phyloP scores from a whole-genome alignment of 2,888 invertebrate genomes.

The Zaprionus lineosus region DNA sequence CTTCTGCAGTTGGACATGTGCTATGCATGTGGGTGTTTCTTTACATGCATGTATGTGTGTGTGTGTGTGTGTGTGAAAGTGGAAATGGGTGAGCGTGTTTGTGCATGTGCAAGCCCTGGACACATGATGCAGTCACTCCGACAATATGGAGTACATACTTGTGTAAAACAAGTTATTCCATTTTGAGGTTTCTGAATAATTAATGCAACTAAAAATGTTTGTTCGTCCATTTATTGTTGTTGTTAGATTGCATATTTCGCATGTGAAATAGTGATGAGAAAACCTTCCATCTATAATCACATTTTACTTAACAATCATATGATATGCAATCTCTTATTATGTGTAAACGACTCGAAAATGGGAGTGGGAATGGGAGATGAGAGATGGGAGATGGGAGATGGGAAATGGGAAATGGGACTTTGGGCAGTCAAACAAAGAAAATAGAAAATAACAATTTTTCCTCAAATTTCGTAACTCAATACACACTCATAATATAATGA shows the following conservation, averaged over 20 bases:
- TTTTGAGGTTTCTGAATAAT: slow-evolving; percentile 74
- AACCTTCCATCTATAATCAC: neutral
- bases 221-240: slow-evolving; percentile 52
- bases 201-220: slow-evolving; percentile 72
- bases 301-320: slow-evolving; percentile 15
- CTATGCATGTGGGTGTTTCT: neutral
- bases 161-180: slow-evolving; percentile 74
- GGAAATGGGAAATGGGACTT: too few species aligned
- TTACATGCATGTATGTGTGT: neutral
- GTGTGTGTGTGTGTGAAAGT: slow-evolving; percentile 9
- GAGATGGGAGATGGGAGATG: too few species aligned
- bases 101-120: slow-evolving; percentile 2
- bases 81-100: slow-evolving; percentile 3
- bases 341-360: too few species aligned
- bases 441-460: too few species aligned
- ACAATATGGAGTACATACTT: slow-evolving; percentile 74
- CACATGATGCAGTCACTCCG: slow-evolving; percentile 65
- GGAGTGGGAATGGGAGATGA: too few species aligned
- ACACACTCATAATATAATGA: too few species aligned
- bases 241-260: slow-evolving; percentile 41
- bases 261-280: slow-evolving; percentile 36
- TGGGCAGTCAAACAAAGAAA: too few species aligned
- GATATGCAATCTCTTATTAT: too few species aligned
- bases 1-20: too few species aligned
- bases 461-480: too few species aligned